Conservation (phyloP, 2,797 vertebrate genomes). For the Botia kubotai region DNA sequence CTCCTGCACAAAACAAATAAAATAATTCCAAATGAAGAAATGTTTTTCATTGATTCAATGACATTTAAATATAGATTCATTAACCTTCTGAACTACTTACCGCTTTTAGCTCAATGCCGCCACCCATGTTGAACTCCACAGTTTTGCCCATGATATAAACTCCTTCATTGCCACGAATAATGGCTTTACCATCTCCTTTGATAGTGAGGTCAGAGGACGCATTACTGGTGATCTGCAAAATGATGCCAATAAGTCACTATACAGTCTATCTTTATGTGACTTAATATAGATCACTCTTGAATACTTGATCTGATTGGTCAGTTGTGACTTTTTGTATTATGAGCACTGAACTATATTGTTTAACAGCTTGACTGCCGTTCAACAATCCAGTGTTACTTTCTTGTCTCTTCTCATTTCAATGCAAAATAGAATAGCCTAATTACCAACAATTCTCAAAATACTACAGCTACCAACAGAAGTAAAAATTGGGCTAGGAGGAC, state of each 20-base stretch:
- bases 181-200: conserved; percentile 90
- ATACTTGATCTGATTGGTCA: background rate
- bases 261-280: background rate
- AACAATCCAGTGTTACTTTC: background rate
- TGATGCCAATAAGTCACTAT: conserved; percentile 9
- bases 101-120: conserved; percentile 92
- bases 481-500: too few relatives aligned
- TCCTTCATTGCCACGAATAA: conserved; percentile 96
- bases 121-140: conserved; percentile 93
- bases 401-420: too few relatives aligned
- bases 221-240: conserved; percentile 92
- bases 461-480: too few relatives aligned
- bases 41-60: background rate
- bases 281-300: background rate
- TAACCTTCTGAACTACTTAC: conserved; percentile 79
- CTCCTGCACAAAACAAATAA: conserved; percentile 77
- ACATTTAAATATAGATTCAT: background rate
- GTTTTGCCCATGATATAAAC: conserved; percentile 98
- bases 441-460: too few relatives aligned
- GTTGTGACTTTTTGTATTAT: background rate
- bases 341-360: too few relatives aligned
- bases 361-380: background rate
- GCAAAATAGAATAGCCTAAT: too few relatives aligned
- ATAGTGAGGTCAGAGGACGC: conserved; percentile 93
- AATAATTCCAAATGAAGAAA: background rate